phyloP scores from a whole-genome alignment of 2,888 invertebrate species.

The Hyposoter didymator region DNA sequence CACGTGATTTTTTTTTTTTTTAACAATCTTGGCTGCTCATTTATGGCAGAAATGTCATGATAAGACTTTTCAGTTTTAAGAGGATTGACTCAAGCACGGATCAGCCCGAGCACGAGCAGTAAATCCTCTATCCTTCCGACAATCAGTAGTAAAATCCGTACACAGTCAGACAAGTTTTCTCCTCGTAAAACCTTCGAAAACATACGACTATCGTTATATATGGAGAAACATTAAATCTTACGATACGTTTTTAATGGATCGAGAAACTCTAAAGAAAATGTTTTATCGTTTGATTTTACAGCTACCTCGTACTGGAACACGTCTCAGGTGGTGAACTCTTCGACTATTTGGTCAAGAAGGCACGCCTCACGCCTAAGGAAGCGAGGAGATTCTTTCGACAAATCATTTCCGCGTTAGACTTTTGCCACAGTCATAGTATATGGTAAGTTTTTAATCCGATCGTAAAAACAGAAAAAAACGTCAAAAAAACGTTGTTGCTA shows the following conservation, averaged over 20 bases:
- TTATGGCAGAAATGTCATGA: neutral
- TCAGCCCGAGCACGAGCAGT: slow-evolving; percentile 22
- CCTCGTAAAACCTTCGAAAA: neutral
- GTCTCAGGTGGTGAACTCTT: slow-evolving; percentile 99
- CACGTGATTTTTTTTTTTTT: neutral
- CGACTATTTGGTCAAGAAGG: slow-evolving; percentile 99
- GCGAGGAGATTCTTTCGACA: slow-evolving; percentile 98
- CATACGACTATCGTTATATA: slow-evolving; percentile 11
- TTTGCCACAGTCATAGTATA: slow-evolving; percentile 99
- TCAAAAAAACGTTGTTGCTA: neutral
- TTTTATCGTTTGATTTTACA: slow-evolving; percentile 82
- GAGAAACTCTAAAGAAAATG: slow-evolving; percentile 35
- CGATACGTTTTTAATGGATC: slow-evolving; percentile 36
- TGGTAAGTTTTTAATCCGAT: slow-evolving; percentile 89
- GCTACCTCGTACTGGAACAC: slow-evolving; percentile 98
- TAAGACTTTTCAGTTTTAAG: slow-evolving; percentile 11
- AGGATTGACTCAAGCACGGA: slow-evolving; percentile 20
- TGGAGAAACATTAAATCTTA: neutral
- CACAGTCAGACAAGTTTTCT: slow-evolving; percentile 36
- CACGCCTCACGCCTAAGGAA: slow-evolving; percentile 98
- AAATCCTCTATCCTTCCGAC: slow-evolving; percentile 9
- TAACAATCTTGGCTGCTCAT: neutral
- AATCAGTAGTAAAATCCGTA: slow-evolving; percentile 53
- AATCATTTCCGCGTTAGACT: slow-evolving; percentile 99
- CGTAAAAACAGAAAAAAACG: neutral